Evolutionary conservation across 2,797 vertebrate species (phyloP), one percentile per base, ranked within the genome.

Genomic region (Chiloscyllium punctatum): DNA sequence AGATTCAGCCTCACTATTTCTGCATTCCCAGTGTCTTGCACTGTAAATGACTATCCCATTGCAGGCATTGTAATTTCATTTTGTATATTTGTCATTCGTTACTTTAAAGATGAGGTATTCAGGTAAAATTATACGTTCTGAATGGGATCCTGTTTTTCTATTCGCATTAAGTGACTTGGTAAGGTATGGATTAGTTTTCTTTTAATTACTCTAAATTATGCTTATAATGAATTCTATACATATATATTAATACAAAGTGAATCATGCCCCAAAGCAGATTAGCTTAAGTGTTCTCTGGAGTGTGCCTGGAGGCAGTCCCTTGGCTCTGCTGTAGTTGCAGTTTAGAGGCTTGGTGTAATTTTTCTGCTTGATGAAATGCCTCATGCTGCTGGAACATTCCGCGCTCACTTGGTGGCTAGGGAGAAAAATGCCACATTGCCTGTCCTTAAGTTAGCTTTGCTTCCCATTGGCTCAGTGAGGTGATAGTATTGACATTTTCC

Each of bases 341-440:
- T 15, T 66, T 66, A 23, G 42, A 84, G 37, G 82, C 82, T 42
- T 84, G 82, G 21, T 48, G 6, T 48, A 66, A 57, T 66, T 62
- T 62, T 57, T n/a, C 88, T 91, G 88, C 57, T 57, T 57, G 53
- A 91, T 16, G 53, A 91, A 91, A 91, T n/a, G 57, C 88, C 57
- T n/a, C 53, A 91, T 16, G 25, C 33, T 21, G 53, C 7, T 62
- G 15, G 27, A n/a, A 66, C 33, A 91, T 91, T 91, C 88, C 57
- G 7, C 33, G 62, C 57, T n/a, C 88, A 91, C 30, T 66, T 91
- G 88, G 88, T 62, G 88, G 88, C 53, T 2, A n/a, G 30, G 30
- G 57, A 91, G 88, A 66, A 62, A 91, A 91, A n/a, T 62, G 88
- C 57, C 88, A 66, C 18, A 1, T 66, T 62, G 57, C 53, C 88